Base-by-base conservation (phyloP, 2,888 invertebrate species). In the Latheticus oryzae region DNA sequence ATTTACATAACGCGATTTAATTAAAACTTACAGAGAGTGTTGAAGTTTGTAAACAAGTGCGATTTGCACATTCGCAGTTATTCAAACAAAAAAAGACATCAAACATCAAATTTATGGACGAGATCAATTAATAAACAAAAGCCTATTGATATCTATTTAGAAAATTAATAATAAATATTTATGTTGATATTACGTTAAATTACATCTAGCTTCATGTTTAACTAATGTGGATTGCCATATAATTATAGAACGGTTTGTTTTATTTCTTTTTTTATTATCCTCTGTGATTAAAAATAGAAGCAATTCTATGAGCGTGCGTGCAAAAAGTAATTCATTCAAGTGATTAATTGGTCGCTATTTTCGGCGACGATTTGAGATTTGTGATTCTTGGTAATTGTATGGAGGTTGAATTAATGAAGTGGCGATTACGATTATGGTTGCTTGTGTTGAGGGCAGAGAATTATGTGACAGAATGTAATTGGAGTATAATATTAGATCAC, bases 271-370 rank as follows among this genome's bases (percentile, higher is more conserved):
- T 26, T 40, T 21, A 26, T 4, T 26, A n/a, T n/a, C n/a, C n/a
- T n/a, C n/a, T n/a, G n/a, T 15, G 7, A n/a, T 24, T 42, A 42
- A 42, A 42, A 42, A 42, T 42, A 42, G 42, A 24, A 4, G 15
- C 9, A 9, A 5, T 23, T 2, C 7, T 26, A n/a, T n/a, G n/a
- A n/a, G 26, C 24, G 42, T 42, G 42, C 42, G 42, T 42, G 42
- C 26, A 42, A 26, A 42, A 42, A 24, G 42, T 16, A 42, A 42
- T 42, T 42, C 42, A n/a, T 42, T 19, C 42, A 26, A 42, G 16
- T 42, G 42, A 42, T 42, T 42, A 42, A 42, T 42, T 15, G 42
- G 15, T 3, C 13, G 26, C 42, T 42, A 42, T 42, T 42, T 42
- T 42, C 26, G 15, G 42, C 26, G 15, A 24, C 42, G 15, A 13